A percentile compares a stretch with the other conserved stretches of the same genome.
Conservation (phyloP, 2,797 vertebrate species). For the Pipistrellus kuhlii region DNA sequence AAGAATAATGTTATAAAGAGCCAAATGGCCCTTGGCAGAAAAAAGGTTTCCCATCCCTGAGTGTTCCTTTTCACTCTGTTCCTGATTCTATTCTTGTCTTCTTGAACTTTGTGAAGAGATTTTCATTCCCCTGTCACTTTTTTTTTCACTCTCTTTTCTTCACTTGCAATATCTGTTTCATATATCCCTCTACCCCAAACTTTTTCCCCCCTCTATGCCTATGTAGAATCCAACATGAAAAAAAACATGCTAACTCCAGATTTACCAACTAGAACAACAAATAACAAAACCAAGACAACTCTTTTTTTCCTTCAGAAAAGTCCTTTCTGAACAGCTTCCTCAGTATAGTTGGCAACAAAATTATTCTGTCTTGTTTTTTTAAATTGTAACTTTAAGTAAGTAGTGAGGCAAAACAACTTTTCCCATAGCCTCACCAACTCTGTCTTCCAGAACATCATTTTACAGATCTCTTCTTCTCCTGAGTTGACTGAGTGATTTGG, state of each 20-base stretch:
- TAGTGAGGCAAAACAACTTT: not conserved
- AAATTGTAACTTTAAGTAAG: constrained; percentile 4
- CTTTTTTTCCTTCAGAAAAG: not conserved
- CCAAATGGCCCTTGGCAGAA: no score
- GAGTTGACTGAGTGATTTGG: not conserved
- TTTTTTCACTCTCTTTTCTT: not conserved
- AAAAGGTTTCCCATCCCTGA: no score
- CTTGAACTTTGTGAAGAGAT: not conserved
- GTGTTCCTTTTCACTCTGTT: not conserved
- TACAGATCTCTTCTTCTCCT: not conserved
- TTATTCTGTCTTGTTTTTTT: not conserved
- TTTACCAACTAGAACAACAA: not conserved
- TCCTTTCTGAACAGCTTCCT: not conserved
- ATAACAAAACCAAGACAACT: not conserved
- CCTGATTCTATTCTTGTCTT: not conserved
- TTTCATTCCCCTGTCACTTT: not conserved
- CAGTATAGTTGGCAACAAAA: not conserved
- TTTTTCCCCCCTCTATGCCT: not conserved
- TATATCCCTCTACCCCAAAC: not conserved
- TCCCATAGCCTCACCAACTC: not conserved
- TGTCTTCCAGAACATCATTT: not conserved
- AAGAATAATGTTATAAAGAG: no score
- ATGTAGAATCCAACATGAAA: not conserved
- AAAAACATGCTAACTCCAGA: not conserved
- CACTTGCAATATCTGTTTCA: not conserved